A percentile compares a stretch with the other conserved stretches of the same genome.
These are phyloP conservation scores for Eulimnadia texana DNA, from an alignment of 1,140 invertebrate genomes.

Conservation along the genomic window DNA sequence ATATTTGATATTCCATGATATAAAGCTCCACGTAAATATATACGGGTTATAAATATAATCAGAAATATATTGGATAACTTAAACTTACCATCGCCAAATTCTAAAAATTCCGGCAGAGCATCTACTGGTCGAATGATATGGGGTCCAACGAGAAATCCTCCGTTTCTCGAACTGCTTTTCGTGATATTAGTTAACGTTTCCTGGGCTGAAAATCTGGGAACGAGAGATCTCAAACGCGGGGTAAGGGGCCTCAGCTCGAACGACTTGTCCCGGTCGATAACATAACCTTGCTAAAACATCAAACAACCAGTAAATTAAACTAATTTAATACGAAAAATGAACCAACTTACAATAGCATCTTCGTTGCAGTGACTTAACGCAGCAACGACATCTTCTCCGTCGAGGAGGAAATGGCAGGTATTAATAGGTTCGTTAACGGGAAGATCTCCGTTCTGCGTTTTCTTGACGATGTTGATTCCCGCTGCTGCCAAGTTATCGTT, in stretches of 20 bases:
- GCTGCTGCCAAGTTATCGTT: constrained; percentile 33
- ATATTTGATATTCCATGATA: too few species aligned
- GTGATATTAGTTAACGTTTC: background rate
- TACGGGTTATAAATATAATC: too few species aligned
- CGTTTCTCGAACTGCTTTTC: constrained; percentile 6
- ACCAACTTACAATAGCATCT: constrained; percentile 31
- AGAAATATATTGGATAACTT: too few species aligned
- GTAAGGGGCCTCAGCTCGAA: constrained; percentile 46
- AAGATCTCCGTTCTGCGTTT: constrained; percentile 17
- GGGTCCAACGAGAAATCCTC: constrained; percentile 27
- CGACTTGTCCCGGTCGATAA: constrained; percentile 44
- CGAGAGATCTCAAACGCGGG: constrained; percentile 20
- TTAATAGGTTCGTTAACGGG: constrained; percentile 19
- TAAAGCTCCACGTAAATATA: too few species aligned
- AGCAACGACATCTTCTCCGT: constrained; percentile 29
- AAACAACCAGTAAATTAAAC: background rate
- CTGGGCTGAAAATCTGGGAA: background rate
- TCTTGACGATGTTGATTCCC: constrained; percentile 32
- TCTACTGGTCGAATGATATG: constrained; percentile 40
- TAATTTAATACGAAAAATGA: too few species aligned
- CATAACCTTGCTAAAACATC: constrained; percentile 38
- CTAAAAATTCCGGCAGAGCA: constrained; percentile 4
- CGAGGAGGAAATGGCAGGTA: constrained; percentile 37
- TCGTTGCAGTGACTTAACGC: constrained; percentile 37
- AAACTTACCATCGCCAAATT: background rate